These are phyloP conservation scores for Dinoponera quadriceps DNA, from an alignment of 1,140 invertebrate species.

Conservation along the genomic window DNA sequence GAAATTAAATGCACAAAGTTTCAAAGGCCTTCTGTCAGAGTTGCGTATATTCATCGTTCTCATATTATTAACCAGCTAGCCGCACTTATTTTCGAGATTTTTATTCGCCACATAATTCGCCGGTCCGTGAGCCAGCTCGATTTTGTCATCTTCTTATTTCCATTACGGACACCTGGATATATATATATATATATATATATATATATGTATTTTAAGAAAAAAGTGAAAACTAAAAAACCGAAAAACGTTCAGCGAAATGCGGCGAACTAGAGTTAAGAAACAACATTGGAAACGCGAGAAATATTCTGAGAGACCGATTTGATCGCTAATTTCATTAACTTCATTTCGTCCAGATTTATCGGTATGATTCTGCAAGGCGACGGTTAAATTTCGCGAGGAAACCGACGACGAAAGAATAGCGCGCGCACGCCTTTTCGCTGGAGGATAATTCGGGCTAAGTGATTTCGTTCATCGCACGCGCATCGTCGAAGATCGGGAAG, in stretches of 20 bases:
- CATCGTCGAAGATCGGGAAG: conserved; percentile 27
- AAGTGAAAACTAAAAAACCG: too few species aligned
- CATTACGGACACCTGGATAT: too few species aligned
- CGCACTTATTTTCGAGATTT: too few species aligned
- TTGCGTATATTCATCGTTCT: not conserved
- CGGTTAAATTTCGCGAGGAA: conserved; percentile 6
- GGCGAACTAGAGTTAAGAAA: too few species aligned
- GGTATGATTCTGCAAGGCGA: not conserved
- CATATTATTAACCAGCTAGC: too few species aligned
- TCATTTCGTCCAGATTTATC: not conserved
- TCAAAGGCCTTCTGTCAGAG: not conserved
- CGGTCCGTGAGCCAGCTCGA: too few species aligned
- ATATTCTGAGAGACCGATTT: not conserved
- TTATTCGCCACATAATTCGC: too few species aligned
- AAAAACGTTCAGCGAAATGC: too few species aligned
- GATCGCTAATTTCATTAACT: not conserved
- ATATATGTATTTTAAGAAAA: too few species aligned
- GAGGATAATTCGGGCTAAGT: conserved; percentile 30
- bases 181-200: too few species aligned
- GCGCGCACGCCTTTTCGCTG: not conserved
- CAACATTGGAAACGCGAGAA: too few species aligned
- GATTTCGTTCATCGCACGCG: conserved; percentile 24
- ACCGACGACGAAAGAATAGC: not conserved
- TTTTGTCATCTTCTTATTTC: too few species aligned
- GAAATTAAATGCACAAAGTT: not conserved